phyloP scores from a whole-genome alignment of 2,888 invertebrate species.

The Nemurella pictetii region DNA sequence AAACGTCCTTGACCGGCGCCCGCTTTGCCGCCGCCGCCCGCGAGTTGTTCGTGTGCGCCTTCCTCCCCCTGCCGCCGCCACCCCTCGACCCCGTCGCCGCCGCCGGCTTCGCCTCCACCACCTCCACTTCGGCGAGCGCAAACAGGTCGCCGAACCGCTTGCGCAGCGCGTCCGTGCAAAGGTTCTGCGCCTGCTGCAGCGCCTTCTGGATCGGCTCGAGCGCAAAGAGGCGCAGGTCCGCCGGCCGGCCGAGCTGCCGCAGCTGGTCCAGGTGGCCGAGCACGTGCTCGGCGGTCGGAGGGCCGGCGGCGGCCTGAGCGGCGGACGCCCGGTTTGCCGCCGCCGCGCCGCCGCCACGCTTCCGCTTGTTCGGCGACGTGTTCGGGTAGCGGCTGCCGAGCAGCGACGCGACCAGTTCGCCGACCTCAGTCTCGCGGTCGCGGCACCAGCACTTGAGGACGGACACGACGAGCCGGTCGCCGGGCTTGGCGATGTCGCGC shows the following conservation, averaged over 20 bases:
- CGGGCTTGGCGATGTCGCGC: conserved; percentile 68
- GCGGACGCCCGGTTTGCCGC: conserved; percentile 40
- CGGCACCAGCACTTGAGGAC: conserved; percentile 93
- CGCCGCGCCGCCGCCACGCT: conserved; percentile 70
- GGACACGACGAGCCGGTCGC: conserved; percentile 89
- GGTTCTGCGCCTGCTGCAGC: conserved; percentile 82
- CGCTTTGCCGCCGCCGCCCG: conserved; percentile 46
- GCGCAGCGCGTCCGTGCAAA: conserved; percentile 86
- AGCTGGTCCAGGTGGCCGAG: conserved; percentile 91
- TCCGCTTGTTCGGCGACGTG: conserved; percentile 88
- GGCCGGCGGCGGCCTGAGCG: conserved; percentile 61
- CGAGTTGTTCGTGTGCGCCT: conserved; percentile 42
- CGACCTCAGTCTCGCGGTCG: conserved; percentile 86
- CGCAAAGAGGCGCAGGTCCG: conserved; percentile 68
- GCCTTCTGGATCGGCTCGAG: conserved; percentile 91
- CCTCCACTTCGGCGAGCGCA: conserved; percentile 87
- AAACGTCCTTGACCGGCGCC: conserved; percentile 58
- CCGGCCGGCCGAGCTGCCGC: conserved; percentile 66
- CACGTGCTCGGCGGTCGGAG: conserved; percentile 82
- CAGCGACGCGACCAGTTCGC: conserved; percentile 76
- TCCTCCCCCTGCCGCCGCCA: conserved; percentile 45
- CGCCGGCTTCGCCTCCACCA: conserved; percentile 54
- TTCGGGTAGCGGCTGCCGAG: conserved; percentile 82
- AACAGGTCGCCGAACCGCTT: conserved; percentile 90
- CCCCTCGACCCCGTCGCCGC: conserved; percentile 45